Base-by-base conservation (phyloP, 2,888 invertebrate genomes). In the Scaptomyza polygonia region DNA sequence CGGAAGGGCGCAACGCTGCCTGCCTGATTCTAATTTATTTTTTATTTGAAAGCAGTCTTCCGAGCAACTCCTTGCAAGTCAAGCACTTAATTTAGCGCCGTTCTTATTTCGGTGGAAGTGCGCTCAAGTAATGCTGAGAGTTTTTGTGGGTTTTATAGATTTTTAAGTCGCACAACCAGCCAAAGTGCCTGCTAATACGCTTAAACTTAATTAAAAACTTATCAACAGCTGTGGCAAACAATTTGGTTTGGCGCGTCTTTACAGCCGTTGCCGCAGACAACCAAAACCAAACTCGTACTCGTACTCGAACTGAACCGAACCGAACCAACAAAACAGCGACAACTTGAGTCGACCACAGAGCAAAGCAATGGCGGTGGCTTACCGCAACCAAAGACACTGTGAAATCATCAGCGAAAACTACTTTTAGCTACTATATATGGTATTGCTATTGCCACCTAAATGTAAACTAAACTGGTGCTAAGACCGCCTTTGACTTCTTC, bases 161-260 rank as follows among this genome's bases (percentile, higher is more conserved):
- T 58, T 30, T 43, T 49, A 34, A 39, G 67, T 21, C 39, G 51
- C 62, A 32, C 36, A 49, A 32, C 42, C 39, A 40, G 62, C 72
- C 66, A 67, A 80, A 83, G 75, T 83, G 75, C 65, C 86, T 53
- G 64, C 75, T 85, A 85, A 82, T 83, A 70, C 79, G 77, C 86
- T 68, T 71, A 83, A 82, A 80, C 76, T 73, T 72, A 82, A 86
- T 86, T 82, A 82, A 82, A 83, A 82, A 86, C 84, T 82, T 83
- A 82, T 82, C 82, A 86, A 67, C 80, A 75, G 83, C 83, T 79
- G 72, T 64, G 75, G 56, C 79, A 77, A 72, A 67, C 85, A 81
- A 79, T 85, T 81, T 85, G 45, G 53, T 47, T 59, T 51, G 57
- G 51, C 39, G 48, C 52, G 14, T 11, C 12, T 16, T 39, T 44